Percentiles rank a stretch among this genome's conserved stretches.
Conservation (phyloP, 2,797 vertebrate genomes). For the Cyclura pinguis region DNA sequence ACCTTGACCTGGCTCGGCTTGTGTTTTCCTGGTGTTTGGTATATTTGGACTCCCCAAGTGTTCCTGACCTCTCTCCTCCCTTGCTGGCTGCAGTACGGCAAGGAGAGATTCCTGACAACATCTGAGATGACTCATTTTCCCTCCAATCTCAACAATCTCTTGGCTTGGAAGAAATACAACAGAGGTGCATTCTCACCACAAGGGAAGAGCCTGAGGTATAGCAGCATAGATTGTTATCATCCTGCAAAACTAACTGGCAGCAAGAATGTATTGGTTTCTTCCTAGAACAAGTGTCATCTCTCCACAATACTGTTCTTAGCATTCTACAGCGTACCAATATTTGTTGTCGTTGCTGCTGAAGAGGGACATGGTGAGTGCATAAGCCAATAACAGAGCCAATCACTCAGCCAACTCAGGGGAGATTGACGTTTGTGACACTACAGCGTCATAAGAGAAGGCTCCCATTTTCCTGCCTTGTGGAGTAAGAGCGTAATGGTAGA, state of each 20-base stretch:
- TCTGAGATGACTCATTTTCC: background rate
- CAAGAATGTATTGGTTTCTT: background rate
- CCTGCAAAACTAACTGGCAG: background rate
- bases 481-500: background rate
- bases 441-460: conserved; percentile 55
- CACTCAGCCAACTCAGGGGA: conserved; percentile 17
- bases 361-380: background rate
- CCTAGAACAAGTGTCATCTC: background rate
- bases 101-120: background rate
- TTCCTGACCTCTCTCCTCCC: no score
- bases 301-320: fast-evolving
- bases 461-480: conserved; percentile 29
- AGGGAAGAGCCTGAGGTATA: conserved; percentile 12
- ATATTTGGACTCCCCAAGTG: no score
- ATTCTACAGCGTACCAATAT: fast-evolving
- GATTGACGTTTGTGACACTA: conserved; percentile 38
- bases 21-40: no score
- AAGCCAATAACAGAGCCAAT: background rate
- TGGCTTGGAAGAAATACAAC: background rate
- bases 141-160: background rate
- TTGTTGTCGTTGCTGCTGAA: conserved; percentile 1
- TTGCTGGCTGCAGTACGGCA: no score
- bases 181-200: background rate
- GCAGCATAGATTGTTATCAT: background rate
- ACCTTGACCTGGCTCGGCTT: no score